Evolutionary conservation across 1,140 invertebrate species (phyloP).

Genomic region (Heliothis subflexa): DNA sequence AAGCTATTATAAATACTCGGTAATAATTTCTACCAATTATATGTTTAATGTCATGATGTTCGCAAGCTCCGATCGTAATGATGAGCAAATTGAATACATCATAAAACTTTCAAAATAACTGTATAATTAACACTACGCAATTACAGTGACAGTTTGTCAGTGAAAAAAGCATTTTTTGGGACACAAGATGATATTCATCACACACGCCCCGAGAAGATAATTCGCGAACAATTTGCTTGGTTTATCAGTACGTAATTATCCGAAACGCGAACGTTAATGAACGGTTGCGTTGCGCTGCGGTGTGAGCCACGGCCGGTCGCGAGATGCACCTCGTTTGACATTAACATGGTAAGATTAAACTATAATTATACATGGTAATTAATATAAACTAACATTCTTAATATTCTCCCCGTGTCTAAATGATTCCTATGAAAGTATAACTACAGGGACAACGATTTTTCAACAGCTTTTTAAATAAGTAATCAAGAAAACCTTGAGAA

Average conservation of each 20-base stretch:
- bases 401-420: too few relatives aligned
- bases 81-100: constrained; percentile 50
- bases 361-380: too few relatives aligned
- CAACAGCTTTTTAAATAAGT: too few relatives aligned
- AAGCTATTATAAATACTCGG: constrained; percentile 42
- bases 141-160: constrained; percentile 60
- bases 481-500: too few relatives aligned
- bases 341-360: neutral
- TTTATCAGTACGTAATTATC: constrained; percentile 83
- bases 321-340: neutral
- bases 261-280: constrained; percentile 78
- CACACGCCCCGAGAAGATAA: constrained; percentile 63
- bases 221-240: constrained; percentile 78
- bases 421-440: too few relatives aligned
- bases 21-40: constrained; percentile 49
- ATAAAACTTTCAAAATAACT: constrained; percentile 53
- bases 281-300: constrained; percentile 65
- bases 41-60: constrained; percentile 49
- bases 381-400: too few relatives aligned
- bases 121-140: constrained; percentile 56
- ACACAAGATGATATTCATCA: constrained; percentile 73
- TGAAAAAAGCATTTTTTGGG: constrained; percentile 62
- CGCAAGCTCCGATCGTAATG: constrained; percentile 47
- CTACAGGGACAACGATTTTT: too few relatives aligned
- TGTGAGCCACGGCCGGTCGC: constrained; percentile 49